phyloP scores from a whole-genome alignment of 2,113 vertebrate genomes.

The Lasiurus cinereus region DNA sequence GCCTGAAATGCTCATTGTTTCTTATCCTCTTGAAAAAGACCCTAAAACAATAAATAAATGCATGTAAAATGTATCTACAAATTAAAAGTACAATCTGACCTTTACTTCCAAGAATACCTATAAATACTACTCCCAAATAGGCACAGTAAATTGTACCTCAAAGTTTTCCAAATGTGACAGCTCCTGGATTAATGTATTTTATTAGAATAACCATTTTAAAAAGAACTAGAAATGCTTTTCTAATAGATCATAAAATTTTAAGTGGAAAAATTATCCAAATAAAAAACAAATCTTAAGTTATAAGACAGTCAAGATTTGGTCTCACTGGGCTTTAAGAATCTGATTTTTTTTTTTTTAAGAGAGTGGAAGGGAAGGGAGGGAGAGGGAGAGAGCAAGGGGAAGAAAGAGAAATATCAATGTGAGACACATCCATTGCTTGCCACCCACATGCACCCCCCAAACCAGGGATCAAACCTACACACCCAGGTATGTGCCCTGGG shows the following conservation, averaged over 20 bases:
- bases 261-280: background rate
- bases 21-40: constrained; percentile 21
- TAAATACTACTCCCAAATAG: background rate
- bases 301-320: constrained; percentile 41
- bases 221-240: constrained; percentile 49
- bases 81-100: constrained; percentile 38
- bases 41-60: background rate
- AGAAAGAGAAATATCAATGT: too few relatives aligned
- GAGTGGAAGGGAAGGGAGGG: too few relatives aligned
- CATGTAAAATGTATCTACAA: constrained; percentile 54
- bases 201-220: constrained; percentile 22
- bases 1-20: constrained; percentile 1
- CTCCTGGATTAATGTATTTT: constrained; percentile 31
- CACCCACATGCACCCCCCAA: too few relatives aligned
- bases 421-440: too few relatives aligned
- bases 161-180: constrained; percentile 57
- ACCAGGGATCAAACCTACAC: too few relatives aligned
- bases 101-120: constrained; percentile 41
- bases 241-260: constrained; percentile 1
- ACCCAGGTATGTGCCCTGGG: too few relatives aligned
- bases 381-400: too few relatives aligned
- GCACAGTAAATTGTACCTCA: background rate
- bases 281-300: constrained; percentile 62
- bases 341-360: too few relatives aligned
- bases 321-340: constrained; percentile 11